Conservation (phyloP, 2,113 vertebrate genomes). For the Erpornis zantholeuca region DNA sequence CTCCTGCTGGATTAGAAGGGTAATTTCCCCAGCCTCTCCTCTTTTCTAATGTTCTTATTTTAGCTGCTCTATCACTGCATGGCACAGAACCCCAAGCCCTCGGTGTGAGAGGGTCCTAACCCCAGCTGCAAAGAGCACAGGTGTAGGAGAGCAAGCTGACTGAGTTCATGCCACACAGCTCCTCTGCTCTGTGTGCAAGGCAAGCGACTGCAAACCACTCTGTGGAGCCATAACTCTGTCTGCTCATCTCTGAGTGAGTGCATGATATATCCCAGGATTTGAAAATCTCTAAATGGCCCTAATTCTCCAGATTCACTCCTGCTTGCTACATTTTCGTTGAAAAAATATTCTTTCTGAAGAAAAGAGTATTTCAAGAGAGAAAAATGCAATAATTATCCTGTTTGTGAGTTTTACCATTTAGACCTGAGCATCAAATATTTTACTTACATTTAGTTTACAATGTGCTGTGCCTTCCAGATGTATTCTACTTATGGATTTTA, state of each 20-base stretch:
- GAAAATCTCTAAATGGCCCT: not conserved
- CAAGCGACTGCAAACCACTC: not conserved
- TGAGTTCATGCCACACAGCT: rapidly evolving
- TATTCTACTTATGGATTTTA: not conserved
- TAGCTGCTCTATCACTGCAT: not conserved
- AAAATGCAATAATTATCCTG: not conserved
- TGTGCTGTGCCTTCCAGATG: not conserved
- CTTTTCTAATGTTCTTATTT: not conserved
- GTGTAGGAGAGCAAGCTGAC: rapidly evolving
- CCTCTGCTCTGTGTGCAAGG: not conserved
- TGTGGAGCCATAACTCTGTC: not conserved
- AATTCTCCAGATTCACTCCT: not conserved
- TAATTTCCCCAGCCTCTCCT: not conserved
- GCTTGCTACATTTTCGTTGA: not conserved
- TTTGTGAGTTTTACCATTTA: not conserved
- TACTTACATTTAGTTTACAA: not conserved
- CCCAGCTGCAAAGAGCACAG: not conserved
- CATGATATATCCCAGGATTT: rapidly evolving
- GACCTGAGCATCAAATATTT: not conserved
- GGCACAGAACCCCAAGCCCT: not conserved
- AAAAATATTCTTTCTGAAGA: not conserved
- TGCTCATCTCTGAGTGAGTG: not conserved
- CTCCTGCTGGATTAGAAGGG: not conserved
- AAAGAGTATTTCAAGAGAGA: not conserved
- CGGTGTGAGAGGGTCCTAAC: not conserved